Conservation (phyloP, 2,113 vertebrate species). For the Gallinago paraguaiae region DNA sequence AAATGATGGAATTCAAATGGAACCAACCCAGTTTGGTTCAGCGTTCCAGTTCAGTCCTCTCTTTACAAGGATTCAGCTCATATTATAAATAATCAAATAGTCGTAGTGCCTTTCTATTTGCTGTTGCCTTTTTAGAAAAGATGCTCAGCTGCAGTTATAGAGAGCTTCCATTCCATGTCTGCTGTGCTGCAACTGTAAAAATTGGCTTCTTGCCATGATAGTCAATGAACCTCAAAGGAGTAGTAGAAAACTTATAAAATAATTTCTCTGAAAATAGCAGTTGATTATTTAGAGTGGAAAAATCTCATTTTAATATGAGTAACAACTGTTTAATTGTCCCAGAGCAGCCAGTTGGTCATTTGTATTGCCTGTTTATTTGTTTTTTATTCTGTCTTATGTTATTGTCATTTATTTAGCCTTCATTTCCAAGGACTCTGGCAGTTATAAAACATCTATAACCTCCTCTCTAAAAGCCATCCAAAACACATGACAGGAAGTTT, state of each 20-base stretch:
- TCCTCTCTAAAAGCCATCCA: not conserved
- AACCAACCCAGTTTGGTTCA: not conserved
- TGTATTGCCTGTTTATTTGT: not conserved
- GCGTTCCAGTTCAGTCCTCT: not conserved
- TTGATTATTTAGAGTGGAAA: constrained; percentile 7
- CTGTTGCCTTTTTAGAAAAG: not conserved
- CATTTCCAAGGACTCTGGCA: not conserved
- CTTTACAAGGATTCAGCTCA: not conserved
- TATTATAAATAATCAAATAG: not conserved
- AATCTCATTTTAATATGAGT: not conserved
- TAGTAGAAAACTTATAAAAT: not conserved
- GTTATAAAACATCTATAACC: not conserved
- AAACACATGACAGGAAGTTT: not conserved
- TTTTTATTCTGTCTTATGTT: not conserved
- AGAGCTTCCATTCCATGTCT: not conserved
- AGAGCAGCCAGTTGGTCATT: not conserved
- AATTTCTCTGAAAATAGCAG: not conserved
- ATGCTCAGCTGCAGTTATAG: not conserved
- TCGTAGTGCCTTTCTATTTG: not conserved
- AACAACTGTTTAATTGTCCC: not conserved
- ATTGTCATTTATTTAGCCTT: not conserved
- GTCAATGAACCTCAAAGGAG: not conserved
- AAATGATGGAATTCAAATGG: not conserved
- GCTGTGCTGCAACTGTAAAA: not conserved
- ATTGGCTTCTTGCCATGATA: not conserved